Percentiles rank a stretch among this genome's conserved stretches.
Evolutionary conservation across 2,888 invertebrate genomes (phyloP).

Genomic region (Apodemia duryi): DNA sequence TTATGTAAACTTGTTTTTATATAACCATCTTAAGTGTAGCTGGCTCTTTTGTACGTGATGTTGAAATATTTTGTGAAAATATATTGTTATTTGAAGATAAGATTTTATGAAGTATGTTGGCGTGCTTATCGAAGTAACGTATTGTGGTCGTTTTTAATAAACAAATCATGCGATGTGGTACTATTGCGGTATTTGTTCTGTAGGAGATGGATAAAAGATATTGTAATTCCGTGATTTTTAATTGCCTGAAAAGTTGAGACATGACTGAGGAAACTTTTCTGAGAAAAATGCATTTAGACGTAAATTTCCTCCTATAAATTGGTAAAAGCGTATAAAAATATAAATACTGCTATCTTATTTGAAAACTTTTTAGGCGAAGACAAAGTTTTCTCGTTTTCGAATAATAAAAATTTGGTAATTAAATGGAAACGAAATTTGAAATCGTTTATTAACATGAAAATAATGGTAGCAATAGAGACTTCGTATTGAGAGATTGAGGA

Average conservation of each 20-base stretch:
- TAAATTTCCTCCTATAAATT: no score
- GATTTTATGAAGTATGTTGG: not conserved
- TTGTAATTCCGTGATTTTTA: no score
- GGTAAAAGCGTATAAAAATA: no score
- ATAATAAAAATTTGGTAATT: not conserved
- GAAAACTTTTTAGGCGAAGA: not conserved
- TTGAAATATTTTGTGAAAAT: not conserved
- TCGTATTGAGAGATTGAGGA: no score
- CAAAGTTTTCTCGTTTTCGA: not conserved
- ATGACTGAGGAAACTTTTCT: no score
- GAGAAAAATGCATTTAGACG: no score
- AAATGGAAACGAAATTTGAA: not conserved
- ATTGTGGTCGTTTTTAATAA: no score
- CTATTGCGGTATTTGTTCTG: no score
- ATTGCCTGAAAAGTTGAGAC: no score
- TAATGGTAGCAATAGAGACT: not conserved
- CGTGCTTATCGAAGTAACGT: not conserved
- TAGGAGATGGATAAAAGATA: no score
- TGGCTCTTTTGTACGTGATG: conserved; percentile 6
- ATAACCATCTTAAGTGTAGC: not conserved
- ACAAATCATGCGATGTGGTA: no score
- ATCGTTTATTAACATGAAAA: not conserved
- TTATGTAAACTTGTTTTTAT: conserved; percentile 5
- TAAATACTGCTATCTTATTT: no score
- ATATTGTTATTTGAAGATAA: not conserved